These are phyloP conservation scores for Chymomyza caudatula DNA, from an alignment of 2,888 invertebrate species.

Conservation along the genomic window DNA sequence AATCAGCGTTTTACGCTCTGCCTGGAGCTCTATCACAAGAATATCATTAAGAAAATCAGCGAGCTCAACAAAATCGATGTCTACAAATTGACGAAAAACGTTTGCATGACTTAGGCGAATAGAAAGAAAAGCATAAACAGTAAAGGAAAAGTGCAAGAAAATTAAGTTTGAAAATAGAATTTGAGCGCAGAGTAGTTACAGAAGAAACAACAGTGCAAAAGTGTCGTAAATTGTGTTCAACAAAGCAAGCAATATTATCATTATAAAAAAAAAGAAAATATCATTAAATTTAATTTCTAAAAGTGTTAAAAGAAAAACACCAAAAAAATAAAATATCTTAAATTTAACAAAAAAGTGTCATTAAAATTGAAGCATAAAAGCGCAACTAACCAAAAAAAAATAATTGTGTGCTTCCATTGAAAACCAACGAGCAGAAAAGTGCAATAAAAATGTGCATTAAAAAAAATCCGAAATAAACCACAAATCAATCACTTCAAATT, in stretches of 20 bases:
- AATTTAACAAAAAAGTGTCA: not conserved
- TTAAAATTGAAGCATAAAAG: not conserved
- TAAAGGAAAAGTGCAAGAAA: constrained; percentile 13
- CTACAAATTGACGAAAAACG: constrained; percentile 53
- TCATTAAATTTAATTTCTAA: no score
- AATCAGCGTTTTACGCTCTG: constrained; percentile 60
- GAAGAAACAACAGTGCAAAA: constrained; percentile 4
- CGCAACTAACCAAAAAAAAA: constrained; percentile 2
- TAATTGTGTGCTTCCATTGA: no score
- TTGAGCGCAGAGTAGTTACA: constrained; percentile 4
- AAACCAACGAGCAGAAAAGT: not conserved
- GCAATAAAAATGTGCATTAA: not conserved
- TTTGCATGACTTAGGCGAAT: constrained; percentile 49
- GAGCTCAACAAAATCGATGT: constrained; percentile 45
- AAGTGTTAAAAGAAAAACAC: no score
- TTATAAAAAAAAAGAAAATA: constrained; percentile 12
- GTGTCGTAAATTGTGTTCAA: no score
- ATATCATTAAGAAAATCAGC: constrained; percentile 60
- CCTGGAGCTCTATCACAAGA: constrained; percentile 68
- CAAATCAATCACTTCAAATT: not conserved
- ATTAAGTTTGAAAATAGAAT: constrained; percentile 20
- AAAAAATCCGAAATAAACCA: not conserved
- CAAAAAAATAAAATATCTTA: not conserved
- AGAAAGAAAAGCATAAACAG: not conserved
- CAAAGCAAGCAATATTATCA: constrained; percentile 30